Percentiles rank a stretch among this genome's conserved stretches.
phyloP scores from a whole-genome alignment of 2,888 invertebrate species.

The Eristalis pertinax region DNA sequence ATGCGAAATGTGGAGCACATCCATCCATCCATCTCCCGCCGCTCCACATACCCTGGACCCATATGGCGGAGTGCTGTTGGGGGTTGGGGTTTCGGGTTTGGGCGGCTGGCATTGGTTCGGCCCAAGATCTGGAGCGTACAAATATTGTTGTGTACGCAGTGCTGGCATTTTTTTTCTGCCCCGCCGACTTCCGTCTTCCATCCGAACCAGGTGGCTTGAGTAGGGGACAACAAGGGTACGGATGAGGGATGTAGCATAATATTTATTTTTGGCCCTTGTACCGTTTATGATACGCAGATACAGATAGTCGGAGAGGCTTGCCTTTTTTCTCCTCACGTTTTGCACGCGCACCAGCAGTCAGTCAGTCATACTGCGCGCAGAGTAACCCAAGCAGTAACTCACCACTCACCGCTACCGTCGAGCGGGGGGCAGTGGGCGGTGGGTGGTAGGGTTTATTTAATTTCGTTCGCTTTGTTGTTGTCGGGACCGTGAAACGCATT shows the following conservation, averaged over 20 bases:
- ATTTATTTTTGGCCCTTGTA: conserved; percentile 69
- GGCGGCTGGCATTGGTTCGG: conserved; percentile 10
- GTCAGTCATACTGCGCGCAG: conserved; percentile 48
- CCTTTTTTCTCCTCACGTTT: conserved; percentile 16
- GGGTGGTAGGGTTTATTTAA: conserved; percentile 52
- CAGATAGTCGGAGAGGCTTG: conserved; percentile 31
- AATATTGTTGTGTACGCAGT: conserved; percentile 45
- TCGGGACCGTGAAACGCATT: conserved; percentile 34
- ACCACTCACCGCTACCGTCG: background rate
- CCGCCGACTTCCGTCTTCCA: background rate
- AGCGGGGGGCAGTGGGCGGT: background rate
- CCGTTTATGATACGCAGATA: conserved; percentile 64
- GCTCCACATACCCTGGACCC: conserved; percentile 43
- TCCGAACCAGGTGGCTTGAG: conserved; percentile 16
- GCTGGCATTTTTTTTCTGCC: conserved; percentile 19
- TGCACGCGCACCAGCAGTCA: conserved; percentile 59
- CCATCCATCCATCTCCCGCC: conserved; percentile 53
- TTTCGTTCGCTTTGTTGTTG: conserved; percentile 57
- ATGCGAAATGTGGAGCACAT: conserved; percentile 67
- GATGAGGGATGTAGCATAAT: conserved; percentile 54
- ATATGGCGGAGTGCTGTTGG: background rate
- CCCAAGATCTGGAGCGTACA: conserved; percentile 37
- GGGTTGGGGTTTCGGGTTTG: too few species aligned
- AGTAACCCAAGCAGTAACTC: conserved; percentile 4
- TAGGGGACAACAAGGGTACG: conserved; percentile 16